Evolutionary conservation across 2,888 invertebrate species (phyloP).

Genomic region (Himalopsyche tibetana): DNA sequence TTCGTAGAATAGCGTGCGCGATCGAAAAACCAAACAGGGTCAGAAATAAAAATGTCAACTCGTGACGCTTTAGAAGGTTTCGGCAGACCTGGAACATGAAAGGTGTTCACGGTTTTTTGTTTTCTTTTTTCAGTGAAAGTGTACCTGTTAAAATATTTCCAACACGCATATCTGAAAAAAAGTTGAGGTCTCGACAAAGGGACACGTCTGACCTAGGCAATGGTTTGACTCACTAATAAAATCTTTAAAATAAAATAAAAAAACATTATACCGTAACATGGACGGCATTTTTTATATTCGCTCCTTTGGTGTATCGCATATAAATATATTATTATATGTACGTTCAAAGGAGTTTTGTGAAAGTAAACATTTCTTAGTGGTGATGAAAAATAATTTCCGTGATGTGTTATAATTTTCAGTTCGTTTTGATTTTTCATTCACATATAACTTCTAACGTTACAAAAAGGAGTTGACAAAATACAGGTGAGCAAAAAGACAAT

Average conservation of each 20-base stretch:
- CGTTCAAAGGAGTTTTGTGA: no score
- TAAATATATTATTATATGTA: no score
- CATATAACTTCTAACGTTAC: no score
- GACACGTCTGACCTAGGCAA: not conserved
- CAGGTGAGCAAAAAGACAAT: no score
- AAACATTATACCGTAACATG: no score
- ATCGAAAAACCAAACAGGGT: not conserved
- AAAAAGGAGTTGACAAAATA: no score
- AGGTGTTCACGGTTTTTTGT: not conserved
- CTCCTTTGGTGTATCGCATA: no score
- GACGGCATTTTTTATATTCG: no score
- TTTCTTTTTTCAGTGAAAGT: slow-evolving; percentile 5
- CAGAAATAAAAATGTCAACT: not conserved
- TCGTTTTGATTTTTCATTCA: no score
- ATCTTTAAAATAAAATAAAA: not conserved
- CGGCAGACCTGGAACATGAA: not conserved
- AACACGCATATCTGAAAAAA: not conserved
- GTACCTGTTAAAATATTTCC: not conserved
- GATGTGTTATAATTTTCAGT: no score
- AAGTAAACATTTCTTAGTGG: no score
- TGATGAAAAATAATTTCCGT: no score
- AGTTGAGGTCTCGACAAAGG: not conserved
- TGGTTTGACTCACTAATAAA: not conserved
- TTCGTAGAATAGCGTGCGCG: not conserved
- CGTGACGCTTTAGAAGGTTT: not conserved